These are phyloP conservation scores for Apeltes quadracus DNA, from an alignment of 2,113 vertebrate genomes.

Conservation along the genomic window DNA sequence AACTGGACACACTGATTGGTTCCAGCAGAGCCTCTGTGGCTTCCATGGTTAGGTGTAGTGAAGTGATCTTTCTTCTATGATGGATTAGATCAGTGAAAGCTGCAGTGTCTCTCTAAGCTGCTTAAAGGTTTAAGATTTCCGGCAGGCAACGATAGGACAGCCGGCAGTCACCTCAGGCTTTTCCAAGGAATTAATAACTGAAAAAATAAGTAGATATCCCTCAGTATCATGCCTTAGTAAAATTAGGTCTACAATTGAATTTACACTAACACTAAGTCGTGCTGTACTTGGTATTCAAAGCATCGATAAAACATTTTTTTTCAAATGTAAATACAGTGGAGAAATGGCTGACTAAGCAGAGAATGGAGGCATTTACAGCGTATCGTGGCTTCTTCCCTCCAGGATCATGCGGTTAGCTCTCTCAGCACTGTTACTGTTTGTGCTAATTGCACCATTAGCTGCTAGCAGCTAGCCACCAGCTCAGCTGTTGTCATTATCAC, in stretches of 20 bases:
- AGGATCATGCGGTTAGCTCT: too few species aligned
- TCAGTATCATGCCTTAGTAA: background rate
- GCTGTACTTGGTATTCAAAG: background rate
- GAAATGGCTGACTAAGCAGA: background rate
- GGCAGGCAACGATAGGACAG: slow-evolving; percentile 3
- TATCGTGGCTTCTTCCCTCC: too few species aligned
- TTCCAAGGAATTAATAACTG: background rate
- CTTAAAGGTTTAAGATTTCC: slow-evolving; percentile 30
- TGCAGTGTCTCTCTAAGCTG: slow-evolving; percentile 29
- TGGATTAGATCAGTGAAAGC: slow-evolving; percentile 42
- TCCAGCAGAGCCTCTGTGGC: background rate
- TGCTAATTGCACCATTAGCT: too few species aligned
- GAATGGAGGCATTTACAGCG: too few species aligned
- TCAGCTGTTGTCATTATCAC: too few species aligned
- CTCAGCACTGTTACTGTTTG: too few species aligned
- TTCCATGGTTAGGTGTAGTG: slow-evolving; percentile 13
- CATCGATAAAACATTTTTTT: background rate
- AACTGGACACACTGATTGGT: slow-evolving; percentile 25
- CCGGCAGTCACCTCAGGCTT: slow-evolving; percentile 8
- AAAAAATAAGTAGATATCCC: background rate
- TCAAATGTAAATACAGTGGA: background rate
- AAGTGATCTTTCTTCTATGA: slow-evolving; percentile 29
- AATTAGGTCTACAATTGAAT: too few species aligned
- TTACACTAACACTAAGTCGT: background rate
- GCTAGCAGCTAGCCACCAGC: too few species aligned